Percentiles rank a stretch among this genome's conserved stretches.
Evolutionary conservation across 2,888 invertebrate species (phyloP).

Genomic region (Aleiodes testaceus): DNA sequence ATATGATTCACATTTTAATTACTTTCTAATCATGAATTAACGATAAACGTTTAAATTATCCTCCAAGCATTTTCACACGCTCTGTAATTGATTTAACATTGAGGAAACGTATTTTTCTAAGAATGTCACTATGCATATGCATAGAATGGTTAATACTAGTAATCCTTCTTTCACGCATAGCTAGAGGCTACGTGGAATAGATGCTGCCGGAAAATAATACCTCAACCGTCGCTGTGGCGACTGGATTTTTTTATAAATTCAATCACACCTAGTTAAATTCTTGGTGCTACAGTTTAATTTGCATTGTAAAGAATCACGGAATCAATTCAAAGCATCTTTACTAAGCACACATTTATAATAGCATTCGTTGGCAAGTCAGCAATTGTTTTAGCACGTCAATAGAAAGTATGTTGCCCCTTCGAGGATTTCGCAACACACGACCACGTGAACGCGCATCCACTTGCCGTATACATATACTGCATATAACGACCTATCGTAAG

Average conservation of each 20-base stretch:
- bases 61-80: neutral
- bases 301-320: conserved; percentile 13
- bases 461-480: conserved; percentile 17
- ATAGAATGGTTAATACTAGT: conserved; percentile 2
- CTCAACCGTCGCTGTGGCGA: conserved; percentile 6
- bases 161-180: conserved; percentile 5
- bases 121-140: conserved; percentile 17
- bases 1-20: neutral
- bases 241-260: conserved; percentile 11
- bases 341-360: conserved; percentile 1
- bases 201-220: neutral
- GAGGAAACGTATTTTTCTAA: conserved; percentile 3
- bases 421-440: conserved; percentile 43
- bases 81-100: conserved; percentile 15
- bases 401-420: conserved; percentile 42
- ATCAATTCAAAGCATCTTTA: conserved; percentile 5
- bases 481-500: conserved; percentile 14
- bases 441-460: conserved; percentile 42
- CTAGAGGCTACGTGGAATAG: conserved; percentile 20
- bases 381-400: conserved; percentile 37
- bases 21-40: neutral
- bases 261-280: conserved; percentile 10
- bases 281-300: conserved; percentile 17
- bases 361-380: conserved; percentile 3
- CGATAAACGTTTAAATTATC: neutral